These are phyloP conservation scores for Orestias chungarensis DNA, from an alignment of 2,797 vertebrate species.

Conservation along the genomic window DNA sequence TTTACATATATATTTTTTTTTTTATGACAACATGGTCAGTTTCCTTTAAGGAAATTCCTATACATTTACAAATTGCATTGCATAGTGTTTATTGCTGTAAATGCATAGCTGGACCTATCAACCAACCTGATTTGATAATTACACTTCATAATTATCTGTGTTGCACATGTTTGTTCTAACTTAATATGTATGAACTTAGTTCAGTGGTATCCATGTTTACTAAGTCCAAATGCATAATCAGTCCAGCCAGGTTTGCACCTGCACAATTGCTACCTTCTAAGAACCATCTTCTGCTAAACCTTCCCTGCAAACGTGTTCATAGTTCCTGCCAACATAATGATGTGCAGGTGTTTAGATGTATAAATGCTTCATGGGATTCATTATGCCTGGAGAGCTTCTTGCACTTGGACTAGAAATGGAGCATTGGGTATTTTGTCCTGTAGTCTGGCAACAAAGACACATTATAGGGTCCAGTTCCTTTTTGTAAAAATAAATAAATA, in stretches of 20 bases:
- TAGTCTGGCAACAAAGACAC: slow-evolving; percentile 45
- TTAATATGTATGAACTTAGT: neutral
- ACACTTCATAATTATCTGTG: neutral
- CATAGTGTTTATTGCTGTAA: too few species aligned
- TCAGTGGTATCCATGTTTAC: neutral
- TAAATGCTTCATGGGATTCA: slow-evolving; percentile 39
- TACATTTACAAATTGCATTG: neutral
- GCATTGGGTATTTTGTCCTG: slow-evolving; percentile 70
- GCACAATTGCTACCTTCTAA: neutral
- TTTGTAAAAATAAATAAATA: slow-evolving; percentile 11
- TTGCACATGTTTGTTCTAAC: neutral
- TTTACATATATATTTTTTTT: neutral
- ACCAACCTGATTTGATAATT: neutral
- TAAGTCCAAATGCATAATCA: slow-evolving; percentile 7
- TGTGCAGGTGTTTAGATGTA: slow-evolving; percentile 54
- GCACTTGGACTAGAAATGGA: slow-evolving; percentile 60
- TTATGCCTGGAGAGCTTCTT: slow-evolving; percentile 35
- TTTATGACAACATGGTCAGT: neutral
- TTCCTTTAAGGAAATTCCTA: neutral
- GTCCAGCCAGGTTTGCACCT: slow-evolving; percentile 27
- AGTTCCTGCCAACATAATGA: slow-evolving; percentile 19
- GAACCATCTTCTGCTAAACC: neutral
- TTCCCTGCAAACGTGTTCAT: slow-evolving; percentile 19
- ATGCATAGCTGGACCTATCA: neutral
- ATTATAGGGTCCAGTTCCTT: slow-evolving; percentile 27